Base-by-base conservation (phyloP, 92 coral and sea anemone species). In the Anthopleura xanthogrammica region DNA sequence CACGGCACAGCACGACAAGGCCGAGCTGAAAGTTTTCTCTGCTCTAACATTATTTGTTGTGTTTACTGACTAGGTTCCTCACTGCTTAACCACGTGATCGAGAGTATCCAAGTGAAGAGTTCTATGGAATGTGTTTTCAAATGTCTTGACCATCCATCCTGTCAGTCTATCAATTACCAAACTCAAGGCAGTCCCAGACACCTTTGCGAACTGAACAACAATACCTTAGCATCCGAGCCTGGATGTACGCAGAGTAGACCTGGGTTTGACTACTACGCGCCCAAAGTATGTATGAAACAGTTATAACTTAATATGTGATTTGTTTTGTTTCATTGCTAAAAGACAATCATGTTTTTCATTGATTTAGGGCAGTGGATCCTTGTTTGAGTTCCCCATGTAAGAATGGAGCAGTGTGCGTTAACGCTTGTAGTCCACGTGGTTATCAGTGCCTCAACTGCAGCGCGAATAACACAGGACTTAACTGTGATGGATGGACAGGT, bases 401-500 rank as follows among this genome's bases (percentile, higher is more conserved):
- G 36, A 78, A 78, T 55, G 82, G 82, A 19, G 82, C 41, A 23
- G 42, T 78, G 70, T 78, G 60, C 29, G 4, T 72, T 43, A 68
- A 5, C 19, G 17, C 3, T 41, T 12, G 8, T 40, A 19, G 82
- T 60, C 23, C 13, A 19, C 5, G 13, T 36, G 70, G 9, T 55
- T 78, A 52, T 60, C 12, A 78, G 17, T 78, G 82, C 20, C 29
- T 68, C 42, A 68, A 78, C 41, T 78, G 82, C 41, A 56, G 17
- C 46, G 22, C 46, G 36, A 0, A 29, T 13, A 78, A 78, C 20
- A 52, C 46, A 19, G 82, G 82, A 23, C 16, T 5, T 11, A 7
- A n/a, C 23, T 78, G 82, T 19, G 68, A 55, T n/a, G 72, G 46
- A 4, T 78, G 82, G 82, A 52, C 60, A 78, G 82, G 82, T 78